Conservation (phyloP, 2,113 vertebrate genomes). For the Sturnus vulgaris region DNA sequence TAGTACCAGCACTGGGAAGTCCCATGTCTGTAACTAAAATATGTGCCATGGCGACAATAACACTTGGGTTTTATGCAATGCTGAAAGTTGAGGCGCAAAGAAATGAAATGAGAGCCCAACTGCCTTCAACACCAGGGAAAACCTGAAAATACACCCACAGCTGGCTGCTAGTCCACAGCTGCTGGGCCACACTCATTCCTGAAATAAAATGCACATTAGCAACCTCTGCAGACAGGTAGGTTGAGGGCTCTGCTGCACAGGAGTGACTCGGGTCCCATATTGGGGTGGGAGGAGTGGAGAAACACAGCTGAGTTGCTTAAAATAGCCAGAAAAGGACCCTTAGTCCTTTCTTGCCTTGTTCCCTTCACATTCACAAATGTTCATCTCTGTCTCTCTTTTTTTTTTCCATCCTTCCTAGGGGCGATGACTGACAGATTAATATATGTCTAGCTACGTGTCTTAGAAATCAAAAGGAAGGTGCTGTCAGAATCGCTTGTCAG, state of each 20-base stretch:
- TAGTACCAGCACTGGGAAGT: neutral
- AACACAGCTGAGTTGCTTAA: neutral
- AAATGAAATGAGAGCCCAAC: neutral
- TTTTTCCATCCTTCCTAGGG: conserved; percentile 72
- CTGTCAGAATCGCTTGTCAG: conserved; percentile 92
- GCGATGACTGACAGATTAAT: conserved; percentile 97
- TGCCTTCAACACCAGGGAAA: neutral
- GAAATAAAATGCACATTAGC: neutral
- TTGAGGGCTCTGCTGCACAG: neutral
- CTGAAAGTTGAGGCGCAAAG: neutral
- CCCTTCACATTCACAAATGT: conserved; percentile 73
- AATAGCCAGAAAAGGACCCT: conserved; percentile 54
- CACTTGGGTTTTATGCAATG: neutral
- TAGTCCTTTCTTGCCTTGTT: conserved; percentile 64
- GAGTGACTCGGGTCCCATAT: neutral
- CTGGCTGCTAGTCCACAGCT: neutral
- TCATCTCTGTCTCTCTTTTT: conserved; percentile 51
- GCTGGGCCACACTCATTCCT: neutral
- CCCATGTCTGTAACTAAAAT: neutral
- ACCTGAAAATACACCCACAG: neutral
- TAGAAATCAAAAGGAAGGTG: conserved; percentile 92
- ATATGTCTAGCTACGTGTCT: conserved; percentile 93
- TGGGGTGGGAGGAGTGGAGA: neutral
- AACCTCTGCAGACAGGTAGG: neutral
- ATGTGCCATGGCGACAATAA: neutral